phyloP scores from a whole-genome alignment of 2,797 vertebrate species.

The Pseudochirops corinnae region DNA sequence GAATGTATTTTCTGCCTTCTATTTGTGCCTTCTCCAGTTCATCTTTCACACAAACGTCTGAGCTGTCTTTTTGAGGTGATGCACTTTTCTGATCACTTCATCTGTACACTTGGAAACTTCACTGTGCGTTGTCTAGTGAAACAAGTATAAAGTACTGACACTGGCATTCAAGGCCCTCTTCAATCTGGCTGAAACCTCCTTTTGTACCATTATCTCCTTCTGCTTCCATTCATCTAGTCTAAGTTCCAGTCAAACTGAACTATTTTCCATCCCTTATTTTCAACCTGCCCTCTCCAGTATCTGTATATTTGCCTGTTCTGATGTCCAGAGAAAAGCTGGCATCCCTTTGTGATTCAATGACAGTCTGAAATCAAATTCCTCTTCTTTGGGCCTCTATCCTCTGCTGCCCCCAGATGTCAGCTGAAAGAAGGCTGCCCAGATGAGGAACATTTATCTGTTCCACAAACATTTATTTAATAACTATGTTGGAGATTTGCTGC shows the following conservation, averaged over 20 bases:
- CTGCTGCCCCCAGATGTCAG: background rate
- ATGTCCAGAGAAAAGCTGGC: background rate
- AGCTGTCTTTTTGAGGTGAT: background rate
- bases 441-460: background rate
- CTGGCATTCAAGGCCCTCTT: background rate
- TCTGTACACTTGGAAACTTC: background rate
- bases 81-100: background rate
- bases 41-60: background rate
- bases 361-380: background rate
- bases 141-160: background rate
- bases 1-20: background rate
- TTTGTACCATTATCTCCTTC: background rate
- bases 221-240: background rate
- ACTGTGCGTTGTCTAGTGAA: background rate
- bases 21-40: background rate
- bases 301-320: background rate
- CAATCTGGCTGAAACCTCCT: background rate
- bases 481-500: background rate
- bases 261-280: background rate
- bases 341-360: background rate
- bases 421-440: constrained; percentile 2
- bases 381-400: background rate
- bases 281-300: background rate
- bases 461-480: background rate
- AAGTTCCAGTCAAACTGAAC: background rate